These are phyloP conservation scores for Noctua fimbriata DNA, from an alignment of 2,888 invertebrate species.

Conservation along the genomic window DNA sequence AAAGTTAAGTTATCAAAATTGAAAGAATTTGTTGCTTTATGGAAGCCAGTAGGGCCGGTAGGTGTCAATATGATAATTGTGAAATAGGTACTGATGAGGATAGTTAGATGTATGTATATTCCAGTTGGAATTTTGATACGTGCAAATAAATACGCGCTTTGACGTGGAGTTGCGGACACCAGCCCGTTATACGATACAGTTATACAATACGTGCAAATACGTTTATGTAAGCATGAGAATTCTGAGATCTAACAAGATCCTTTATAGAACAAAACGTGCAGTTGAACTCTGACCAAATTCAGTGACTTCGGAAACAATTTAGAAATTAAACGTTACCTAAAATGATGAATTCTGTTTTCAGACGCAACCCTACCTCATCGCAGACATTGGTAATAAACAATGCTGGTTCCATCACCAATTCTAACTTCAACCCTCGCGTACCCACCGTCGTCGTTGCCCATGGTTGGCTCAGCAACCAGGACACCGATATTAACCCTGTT, in stretches of 20 bases:
- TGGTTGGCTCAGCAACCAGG: constrained; percentile 78
- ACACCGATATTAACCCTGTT: constrained; percentile 73
- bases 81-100: neutral
- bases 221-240: neutral
- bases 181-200: too few relatives aligned
- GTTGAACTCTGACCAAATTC: neutral
- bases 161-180: too few relatives aligned
- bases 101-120: neutral
- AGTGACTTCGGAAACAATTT: neutral
- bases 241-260: neutral
- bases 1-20: neutral
- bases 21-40: neutral
- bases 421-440: constrained; percentile 74
- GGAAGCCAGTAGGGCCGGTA: neutral
- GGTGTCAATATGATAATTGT: neutral
- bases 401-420: constrained; percentile 71
- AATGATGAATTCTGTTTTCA: constrained; percentile 51
- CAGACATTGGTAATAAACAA: constrained; percentile 73
- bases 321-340: neutral
- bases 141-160: too few relatives aligned
- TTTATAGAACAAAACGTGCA: neutral
- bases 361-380: constrained; percentile 68
- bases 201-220: neutral
- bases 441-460: constrained; percentile 77
- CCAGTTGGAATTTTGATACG: neutral